A percentile compares a stretch with the other conserved stretches of the same genome.
Evolutionary conservation across 2,888 invertebrate genomes (phyloP).

Genomic region (Coenonympha glycerion): DNA sequence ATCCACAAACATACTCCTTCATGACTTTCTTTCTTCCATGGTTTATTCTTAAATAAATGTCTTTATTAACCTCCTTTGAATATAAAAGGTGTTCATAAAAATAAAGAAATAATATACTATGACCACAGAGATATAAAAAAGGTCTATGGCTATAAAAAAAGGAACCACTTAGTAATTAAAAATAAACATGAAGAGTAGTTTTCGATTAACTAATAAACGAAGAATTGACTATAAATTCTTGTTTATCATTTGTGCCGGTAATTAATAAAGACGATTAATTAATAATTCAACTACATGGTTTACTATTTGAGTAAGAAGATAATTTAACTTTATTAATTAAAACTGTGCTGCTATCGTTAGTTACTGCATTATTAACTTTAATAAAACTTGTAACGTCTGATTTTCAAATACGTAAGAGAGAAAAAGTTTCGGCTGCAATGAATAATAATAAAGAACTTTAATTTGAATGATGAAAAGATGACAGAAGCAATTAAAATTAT

Average conservation of each 20-base stretch:
- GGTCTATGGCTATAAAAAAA: no score
- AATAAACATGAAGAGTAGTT: neutral
- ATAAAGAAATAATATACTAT: no score
- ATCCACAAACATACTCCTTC: no score
- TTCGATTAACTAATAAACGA: constrained; percentile 3
- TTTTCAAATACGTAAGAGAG: neutral
- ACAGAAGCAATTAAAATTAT: no score
- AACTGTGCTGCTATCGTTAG: neutral
- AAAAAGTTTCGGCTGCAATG: neutral
- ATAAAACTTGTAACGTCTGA: no score
- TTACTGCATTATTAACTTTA: neutral
- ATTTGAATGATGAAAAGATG: neutral
- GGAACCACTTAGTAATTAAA: neutral
- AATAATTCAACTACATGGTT: neutral
- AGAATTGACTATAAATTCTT: neutral
- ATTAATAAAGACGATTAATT: neutral
- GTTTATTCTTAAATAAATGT: no score
- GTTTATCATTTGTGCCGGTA: constrained; percentile 1
- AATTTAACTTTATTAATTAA: neutral
- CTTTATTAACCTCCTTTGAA: no score
- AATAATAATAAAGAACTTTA: neutral
- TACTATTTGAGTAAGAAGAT: neutral
- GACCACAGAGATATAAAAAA: no score
- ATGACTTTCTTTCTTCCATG: no score
- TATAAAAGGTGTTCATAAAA: no score